Evolutionary conservation across 2,888 invertebrate genomes (phyloP).

Genomic region (Deilephila elpenor): DNA sequence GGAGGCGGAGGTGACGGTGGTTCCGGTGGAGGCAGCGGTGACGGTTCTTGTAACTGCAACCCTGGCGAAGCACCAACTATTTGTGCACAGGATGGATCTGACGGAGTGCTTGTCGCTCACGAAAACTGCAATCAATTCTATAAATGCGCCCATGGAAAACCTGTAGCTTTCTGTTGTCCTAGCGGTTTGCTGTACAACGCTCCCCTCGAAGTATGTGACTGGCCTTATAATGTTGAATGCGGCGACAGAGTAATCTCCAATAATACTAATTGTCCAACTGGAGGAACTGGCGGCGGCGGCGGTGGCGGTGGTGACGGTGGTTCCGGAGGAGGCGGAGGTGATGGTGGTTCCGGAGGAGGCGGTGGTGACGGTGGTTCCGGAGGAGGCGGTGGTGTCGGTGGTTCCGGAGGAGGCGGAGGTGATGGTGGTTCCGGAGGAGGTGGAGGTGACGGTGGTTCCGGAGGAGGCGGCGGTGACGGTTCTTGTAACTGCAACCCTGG

Average conservation of each 20-base stretch:
- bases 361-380: background rate
- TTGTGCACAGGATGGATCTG: constrained; percentile 44
- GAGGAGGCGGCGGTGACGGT: constrained; percentile 33
- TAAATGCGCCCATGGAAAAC: constrained; percentile 46
- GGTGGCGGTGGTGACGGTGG: constrained; percentile 33
- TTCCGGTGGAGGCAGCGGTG: background rate
- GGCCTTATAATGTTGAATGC: constrained; percentile 48
- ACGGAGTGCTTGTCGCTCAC: constrained; percentile 46
- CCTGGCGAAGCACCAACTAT: constrained; percentile 50
- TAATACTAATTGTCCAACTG: background rate
- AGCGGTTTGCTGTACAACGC: constrained; percentile 45
- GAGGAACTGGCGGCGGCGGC: constrained; percentile 30
- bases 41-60: constrained; percentile 38
- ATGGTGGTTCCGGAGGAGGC: background rate
- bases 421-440: background rate
- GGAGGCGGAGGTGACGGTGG: constrained; percentile 31
- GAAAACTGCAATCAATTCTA: constrained; percentile 53
- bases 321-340: background rate
- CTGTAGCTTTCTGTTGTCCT: constrained; percentile 40
- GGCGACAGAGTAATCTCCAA: constrained; percentile 39
- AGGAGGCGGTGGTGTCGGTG: background rate
- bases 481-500: constrained; percentile 49
- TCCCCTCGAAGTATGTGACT: constrained; percentile 47
- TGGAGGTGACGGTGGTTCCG: constrained; percentile 30
- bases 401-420: background rate